Conservation (phyloP, 2,888 invertebrate species). For the Mythimna lalbum region DNA sequence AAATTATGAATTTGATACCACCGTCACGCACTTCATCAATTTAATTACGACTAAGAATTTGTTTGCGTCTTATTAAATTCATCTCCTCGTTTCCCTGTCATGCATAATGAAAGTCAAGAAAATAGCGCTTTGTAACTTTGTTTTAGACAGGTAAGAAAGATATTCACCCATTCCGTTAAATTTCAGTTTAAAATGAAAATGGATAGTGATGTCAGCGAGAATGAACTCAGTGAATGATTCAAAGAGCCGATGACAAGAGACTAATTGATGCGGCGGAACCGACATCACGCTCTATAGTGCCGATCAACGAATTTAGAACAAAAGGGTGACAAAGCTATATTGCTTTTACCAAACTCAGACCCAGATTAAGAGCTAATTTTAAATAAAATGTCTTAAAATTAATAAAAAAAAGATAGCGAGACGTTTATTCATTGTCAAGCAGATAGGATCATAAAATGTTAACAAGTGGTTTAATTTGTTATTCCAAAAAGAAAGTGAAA, state of each 20-base stretch:
- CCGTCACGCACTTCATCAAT: slow-evolving; percentile 84
- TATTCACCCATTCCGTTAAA: slow-evolving; percentile 24
- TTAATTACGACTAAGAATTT: slow-evolving; percentile 80
- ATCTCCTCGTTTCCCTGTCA: slow-evolving; percentile 64
- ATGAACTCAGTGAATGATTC: slow-evolving; percentile 62
- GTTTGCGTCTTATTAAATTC: slow-evolving; percentile 75
- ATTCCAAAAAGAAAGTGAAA: slow-evolving; percentile 68
- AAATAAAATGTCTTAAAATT: neutral
- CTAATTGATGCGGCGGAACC: slow-evolving; percentile 75
- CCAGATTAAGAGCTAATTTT: neutral
- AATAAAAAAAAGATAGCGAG: neutral
- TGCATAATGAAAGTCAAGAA: slow-evolving; percentile 69
- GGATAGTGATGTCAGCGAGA: slow-evolving; percentile 50
- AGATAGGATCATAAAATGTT: slow-evolving; percentile 52
- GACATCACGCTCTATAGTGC: slow-evolving; percentile 65
- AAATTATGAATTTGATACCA: slow-evolving; percentile 85
- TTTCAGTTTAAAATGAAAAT: slow-evolving; percentile 48
- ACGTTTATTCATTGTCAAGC: slow-evolving; percentile 20
- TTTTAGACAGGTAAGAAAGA: slow-evolving; percentile 20
- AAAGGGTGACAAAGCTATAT: slow-evolving; percentile 57
- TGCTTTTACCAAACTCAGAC: slow-evolving; percentile 39
- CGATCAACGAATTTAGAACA: slow-evolving; percentile 70
- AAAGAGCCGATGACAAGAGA: slow-evolving; percentile 68
- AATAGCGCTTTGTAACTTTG: slow-evolving; percentile 32
- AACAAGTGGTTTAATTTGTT: slow-evolving; percentile 62